Percentiles rank a stretch among this genome's conserved stretches.
phyloP scores from a whole-genome alignment of 92 coral and sea anemone genomes.

The Montipora capitata region DNA sequence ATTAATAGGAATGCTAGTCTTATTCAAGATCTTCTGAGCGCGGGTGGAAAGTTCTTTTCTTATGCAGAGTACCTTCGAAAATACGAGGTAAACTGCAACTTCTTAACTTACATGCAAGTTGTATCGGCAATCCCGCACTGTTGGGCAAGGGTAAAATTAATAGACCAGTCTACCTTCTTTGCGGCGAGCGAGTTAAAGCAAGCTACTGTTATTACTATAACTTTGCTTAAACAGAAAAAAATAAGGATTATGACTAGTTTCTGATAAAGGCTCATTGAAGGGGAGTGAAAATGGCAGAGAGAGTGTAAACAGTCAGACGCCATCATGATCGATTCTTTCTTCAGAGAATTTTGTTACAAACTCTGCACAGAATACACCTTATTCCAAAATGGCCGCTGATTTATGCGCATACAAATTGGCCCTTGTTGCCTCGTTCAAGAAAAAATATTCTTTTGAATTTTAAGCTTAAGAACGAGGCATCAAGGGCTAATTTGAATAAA shows the following conservation, averaged over 20 bases:
- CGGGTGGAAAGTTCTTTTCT: neutral
- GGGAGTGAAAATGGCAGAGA: slow-evolving; percentile 3
- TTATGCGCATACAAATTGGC: too few relatives aligned
- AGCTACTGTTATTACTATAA: neutral
- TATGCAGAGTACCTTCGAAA: slow-evolving; percentile 3
- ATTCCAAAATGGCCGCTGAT: too few relatives aligned
- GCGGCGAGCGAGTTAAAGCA: neutral
- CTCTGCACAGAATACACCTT: neutral
- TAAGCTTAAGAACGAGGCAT: too few relatives aligned
- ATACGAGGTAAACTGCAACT: neutral
- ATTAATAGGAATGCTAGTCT: neutral
- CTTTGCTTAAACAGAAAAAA: neutral
- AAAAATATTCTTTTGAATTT: too few relatives aligned
- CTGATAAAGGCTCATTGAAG: slow-evolving; percentile 2
- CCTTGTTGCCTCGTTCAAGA: too few relatives aligned
- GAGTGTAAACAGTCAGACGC: neutral
- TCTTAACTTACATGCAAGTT: slow-evolving; percentile 1
- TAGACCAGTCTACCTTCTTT: neutral
- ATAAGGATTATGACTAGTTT: neutral
- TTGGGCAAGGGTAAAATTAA: neutral
- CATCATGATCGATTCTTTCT: neutral
- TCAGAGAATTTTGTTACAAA: neutral
- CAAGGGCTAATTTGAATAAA: too few relatives aligned
- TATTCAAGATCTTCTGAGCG: slow-evolving; percentile 7
- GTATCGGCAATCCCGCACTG: neutral